These are phyloP conservation scores for Xerus rutilus DNA, from an alignment of 2,797 vertebrate species.

Conservation along the genomic window DNA sequence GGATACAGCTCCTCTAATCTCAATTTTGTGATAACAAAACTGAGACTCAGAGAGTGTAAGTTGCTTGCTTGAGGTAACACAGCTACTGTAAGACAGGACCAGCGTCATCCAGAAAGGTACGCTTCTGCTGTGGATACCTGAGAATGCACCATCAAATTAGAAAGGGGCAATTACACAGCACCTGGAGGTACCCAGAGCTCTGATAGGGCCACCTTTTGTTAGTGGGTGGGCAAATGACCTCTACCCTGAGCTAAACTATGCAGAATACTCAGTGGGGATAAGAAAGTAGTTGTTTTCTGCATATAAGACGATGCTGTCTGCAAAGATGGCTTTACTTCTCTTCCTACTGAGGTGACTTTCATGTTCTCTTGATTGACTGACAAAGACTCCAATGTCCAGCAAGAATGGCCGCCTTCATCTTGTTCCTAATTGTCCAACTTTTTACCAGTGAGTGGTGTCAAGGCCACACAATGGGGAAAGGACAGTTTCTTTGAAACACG, in stretches of 20 bases:
- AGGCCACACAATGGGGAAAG: background rate
- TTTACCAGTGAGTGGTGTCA: background rate
- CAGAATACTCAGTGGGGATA: background rate
- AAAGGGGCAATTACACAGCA: accelerated
- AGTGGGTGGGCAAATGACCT: background rate
- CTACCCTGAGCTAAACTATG: background rate
- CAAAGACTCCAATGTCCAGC: background rate
- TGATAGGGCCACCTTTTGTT: background rate
- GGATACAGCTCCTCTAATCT: accelerated
- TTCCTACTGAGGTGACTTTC: background rate
- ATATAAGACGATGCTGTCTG: background rate
- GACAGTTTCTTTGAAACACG: background rate
- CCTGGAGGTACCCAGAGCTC: background rate
- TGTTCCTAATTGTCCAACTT: background rate
- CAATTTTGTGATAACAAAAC: background rate
- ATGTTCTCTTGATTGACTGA: background rate
- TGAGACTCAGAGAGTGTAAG: background rate
- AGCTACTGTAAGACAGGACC: background rate
- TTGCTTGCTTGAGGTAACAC: background rate
- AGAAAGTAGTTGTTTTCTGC: background rate
- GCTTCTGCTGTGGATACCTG: background rate
- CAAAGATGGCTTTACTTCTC: background rate
- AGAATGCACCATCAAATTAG: background rate
- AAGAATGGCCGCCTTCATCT: background rate
- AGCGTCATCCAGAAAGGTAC: background rate